These are phyloP conservation scores for Eilema sororculum DNA, from an alignment of 2,888 invertebrate species.

Conservation along the genomic window DNA sequence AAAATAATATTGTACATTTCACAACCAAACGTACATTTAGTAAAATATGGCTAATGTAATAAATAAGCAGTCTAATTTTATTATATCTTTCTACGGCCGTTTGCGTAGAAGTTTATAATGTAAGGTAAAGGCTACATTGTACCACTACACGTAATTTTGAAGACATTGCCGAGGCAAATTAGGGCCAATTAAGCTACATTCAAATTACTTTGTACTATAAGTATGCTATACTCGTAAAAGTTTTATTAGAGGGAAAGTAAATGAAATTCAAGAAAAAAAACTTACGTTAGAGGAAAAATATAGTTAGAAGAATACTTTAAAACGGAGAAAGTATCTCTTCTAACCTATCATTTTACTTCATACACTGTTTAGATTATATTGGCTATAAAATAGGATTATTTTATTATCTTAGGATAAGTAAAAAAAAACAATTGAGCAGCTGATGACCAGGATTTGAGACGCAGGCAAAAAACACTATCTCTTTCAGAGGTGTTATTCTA, in stretches of 20 bases:
- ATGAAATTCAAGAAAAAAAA: not conserved
- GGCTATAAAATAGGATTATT: no score
- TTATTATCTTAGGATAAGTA: no score
- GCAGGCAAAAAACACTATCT: no score
- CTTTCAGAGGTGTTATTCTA: no score
- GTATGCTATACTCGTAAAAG: constrained; percentile 67
- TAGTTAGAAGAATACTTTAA: not conserved
- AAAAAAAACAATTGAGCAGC: no score
- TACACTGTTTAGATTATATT: no score
- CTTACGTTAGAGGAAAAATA: not conserved
- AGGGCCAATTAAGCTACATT: constrained; percentile 75
- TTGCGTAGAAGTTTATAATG: constrained; percentile 19
- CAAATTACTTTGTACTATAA: constrained; percentile 77
- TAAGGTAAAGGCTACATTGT: constrained; percentile 64
- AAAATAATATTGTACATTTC: not conserved
- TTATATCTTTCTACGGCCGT: constrained; percentile 26
- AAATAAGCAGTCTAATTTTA: not conserved
- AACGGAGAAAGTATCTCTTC: no score
- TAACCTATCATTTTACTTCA: no score
- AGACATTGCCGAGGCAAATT: constrained; percentile 73
- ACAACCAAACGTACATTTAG: not conserved
- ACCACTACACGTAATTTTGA: constrained; percentile 46
- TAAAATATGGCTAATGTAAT: not conserved
- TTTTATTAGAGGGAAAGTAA: constrained; percentile 26
- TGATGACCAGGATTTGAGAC: no score